Evolutionary conservation across 2,113 vertebrate genomes (phyloP).

Genomic region (Dryoscopus gambensis): DNA sequence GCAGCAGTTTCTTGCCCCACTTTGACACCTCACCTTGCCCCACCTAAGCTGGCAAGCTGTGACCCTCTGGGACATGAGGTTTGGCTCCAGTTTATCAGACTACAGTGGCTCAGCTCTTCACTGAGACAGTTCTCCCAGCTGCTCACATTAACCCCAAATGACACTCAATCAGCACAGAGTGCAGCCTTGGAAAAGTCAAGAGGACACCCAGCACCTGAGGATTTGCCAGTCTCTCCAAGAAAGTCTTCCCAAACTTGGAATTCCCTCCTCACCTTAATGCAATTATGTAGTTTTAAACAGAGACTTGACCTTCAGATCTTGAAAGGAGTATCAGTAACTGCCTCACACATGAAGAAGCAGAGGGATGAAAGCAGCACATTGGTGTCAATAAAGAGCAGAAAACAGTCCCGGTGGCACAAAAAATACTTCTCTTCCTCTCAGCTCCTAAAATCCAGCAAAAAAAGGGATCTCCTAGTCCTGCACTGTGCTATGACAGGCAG

Average conservation of each 20-base stretch:
- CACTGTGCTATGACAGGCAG: background rate
- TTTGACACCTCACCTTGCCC: background rate
- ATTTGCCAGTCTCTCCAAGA: background rate
- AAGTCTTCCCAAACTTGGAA: background rate
- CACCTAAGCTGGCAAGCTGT: background rate
- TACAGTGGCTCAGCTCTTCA: background rate
- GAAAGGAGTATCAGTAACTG: conserved; percentile 30
- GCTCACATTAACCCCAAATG: background rate
- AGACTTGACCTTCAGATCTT: conserved; percentile 35
- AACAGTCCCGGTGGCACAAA: background rate
- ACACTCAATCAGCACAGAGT: background rate
- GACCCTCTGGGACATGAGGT: background rate
- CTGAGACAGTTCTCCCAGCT: background rate
- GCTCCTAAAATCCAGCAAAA: background rate
- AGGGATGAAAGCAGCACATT: conserved; percentile 6
- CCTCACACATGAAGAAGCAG: background rate
- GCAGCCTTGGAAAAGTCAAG: background rate
- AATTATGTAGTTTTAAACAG: conserved; percentile 43
- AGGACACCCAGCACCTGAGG: background rate
- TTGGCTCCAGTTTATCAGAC: background rate
- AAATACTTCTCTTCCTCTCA: background rate
- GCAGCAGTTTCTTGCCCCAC: background rate
- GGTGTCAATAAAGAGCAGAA: conserved; percentile 37
- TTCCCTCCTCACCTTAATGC: background rate
- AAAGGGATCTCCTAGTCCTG: conserved; percentile 40